phyloP scores from a whole-genome alignment of 2,888 invertebrate genomes.

The Drosophila mayaguana region DNA sequence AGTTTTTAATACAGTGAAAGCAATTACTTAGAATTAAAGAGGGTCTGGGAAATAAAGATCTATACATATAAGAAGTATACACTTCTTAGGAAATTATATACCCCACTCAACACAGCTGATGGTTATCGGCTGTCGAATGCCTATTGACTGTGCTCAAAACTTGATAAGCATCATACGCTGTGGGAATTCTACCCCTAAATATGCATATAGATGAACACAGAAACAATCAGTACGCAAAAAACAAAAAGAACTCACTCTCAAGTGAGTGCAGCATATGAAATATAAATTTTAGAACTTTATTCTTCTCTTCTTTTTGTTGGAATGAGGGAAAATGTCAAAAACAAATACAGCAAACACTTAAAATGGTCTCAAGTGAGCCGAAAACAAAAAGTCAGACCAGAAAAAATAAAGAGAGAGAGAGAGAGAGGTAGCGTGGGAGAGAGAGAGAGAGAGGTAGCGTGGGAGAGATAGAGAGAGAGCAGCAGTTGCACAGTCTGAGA shows the following conservation, averaged over 20 bases:
- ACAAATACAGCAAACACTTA: constrained; percentile 72
- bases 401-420: constrained; percentile 31
- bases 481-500: constrained; percentile 16
- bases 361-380: constrained; percentile 74
- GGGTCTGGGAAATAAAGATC: background rate
- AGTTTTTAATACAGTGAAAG: constrained; percentile 3
- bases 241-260: constrained; percentile 16
- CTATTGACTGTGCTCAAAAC: background rate
- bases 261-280: constrained; percentile 47
- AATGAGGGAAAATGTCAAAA: constrained; percentile 54
- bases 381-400: constrained; percentile 21
- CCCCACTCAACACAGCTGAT: background rate
- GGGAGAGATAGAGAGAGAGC: background rate
- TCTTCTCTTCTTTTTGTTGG: constrained; percentile 1
- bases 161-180: background rate
- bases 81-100: background rate
- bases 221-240: constrained; percentile 4
- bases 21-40: background rate
- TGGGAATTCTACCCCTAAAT: constrained; percentile 3
- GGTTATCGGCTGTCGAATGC: background rate
- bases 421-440: background rate
- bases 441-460: background rate
- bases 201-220: background rate
- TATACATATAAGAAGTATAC: background rate
- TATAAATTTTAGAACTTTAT: constrained; percentile 21